A percentile compares a stretch with the other conserved stretches of the same genome.
These are phyloP conservation scores for Umimayanthus kanabou DNA, from an alignment of 92 coral and sea anemone genomes.

Conservation along the genomic window DNA sequence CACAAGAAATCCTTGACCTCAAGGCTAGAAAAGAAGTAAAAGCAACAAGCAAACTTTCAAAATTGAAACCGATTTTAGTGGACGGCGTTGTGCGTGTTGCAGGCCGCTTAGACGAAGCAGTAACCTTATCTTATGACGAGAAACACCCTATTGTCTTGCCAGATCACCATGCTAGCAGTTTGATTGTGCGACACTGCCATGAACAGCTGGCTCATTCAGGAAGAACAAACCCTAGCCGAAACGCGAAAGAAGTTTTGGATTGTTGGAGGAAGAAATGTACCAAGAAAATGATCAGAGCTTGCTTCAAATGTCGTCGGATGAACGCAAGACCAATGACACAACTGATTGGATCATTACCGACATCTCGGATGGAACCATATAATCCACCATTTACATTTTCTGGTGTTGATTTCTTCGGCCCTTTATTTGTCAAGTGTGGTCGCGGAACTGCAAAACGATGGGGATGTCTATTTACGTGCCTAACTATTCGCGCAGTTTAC, in stretches of 20 bases:
- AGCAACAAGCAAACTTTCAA: constrained; percentile 29
- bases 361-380: constrained; percentile 57
- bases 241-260: constrained; percentile 64
- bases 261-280: constrained; percentile 51
- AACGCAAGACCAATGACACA: constrained; percentile 60
- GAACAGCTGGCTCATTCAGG: constrained; percentile 53
- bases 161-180: constrained; percentile 45
- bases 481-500: constrained; percentile 44
- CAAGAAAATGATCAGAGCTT: constrained; percentile 59
- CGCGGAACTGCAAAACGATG: constrained; percentile 64
- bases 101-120: constrained; percentile 48
- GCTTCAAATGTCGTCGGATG: constrained; percentile 61
- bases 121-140: constrained; percentile 44
- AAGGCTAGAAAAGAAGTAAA: constrained; percentile 38
- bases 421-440: constrained; percentile 63
- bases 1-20: constrained; percentile 26
- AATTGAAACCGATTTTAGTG: constrained; percentile 36
- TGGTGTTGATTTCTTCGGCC: constrained; percentile 62
- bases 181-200: constrained; percentile 55
- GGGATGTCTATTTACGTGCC: constrained; percentile 47
- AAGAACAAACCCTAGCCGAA: constrained; percentile 62
- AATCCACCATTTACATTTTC: constrained; percentile 69
- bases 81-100: constrained; percentile 57
- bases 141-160: constrained; percentile 58
- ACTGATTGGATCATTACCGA: constrained; percentile 63